A percentile compares a stretch with the other conserved stretches of the same genome.
phyloP scores from a whole-genome alignment of 2,797 vertebrate genomes.

The Chiloscyllium punctatum region DNA sequence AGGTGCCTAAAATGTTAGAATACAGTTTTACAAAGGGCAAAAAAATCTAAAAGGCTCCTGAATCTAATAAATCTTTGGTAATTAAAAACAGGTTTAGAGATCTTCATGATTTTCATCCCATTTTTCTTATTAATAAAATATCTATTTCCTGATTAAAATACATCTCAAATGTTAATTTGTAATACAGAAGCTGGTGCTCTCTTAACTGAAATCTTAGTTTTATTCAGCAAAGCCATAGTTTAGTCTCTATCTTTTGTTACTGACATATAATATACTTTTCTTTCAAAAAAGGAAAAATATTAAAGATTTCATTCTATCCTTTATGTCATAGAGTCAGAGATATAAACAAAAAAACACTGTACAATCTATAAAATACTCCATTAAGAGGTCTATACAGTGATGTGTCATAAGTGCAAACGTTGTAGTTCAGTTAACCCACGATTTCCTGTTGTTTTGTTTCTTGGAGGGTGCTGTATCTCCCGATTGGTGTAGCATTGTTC shows the following conservation, averaged over 20 bases:
- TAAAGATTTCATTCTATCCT: conserved; percentile 64
- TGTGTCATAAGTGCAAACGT: conserved; percentile 62
- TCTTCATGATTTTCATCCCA: conserved; percentile 67
- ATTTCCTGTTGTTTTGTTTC: conserved; percentile 59
- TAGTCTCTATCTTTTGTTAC: conserved; percentile 55
- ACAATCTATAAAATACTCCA: conserved; percentile 49
- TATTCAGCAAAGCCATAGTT: conserved; percentile 63
- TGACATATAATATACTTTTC: conserved; percentile 41
- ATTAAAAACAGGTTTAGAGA: conserved; percentile 66
- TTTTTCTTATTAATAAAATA: conserved; percentile 50
- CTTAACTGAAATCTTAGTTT: conserved; percentile 51
- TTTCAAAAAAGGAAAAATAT: conserved; percentile 46
- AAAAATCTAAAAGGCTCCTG: conserved; percentile 54
- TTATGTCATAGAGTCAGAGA: conserved; percentile 66
- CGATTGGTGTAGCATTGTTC: conserved; percentile 48
- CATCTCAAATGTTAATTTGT: conserved; percentile 53
- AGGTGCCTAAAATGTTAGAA: conserved; percentile 62
- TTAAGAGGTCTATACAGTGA: conserved; percentile 51
- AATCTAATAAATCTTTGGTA: conserved; percentile 87
- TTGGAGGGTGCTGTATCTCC: conserved; percentile 56
- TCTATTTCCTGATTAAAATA: conserved; percentile 54
- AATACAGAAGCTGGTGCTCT: conserved; percentile 59
- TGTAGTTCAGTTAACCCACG: conserved; percentile 57
- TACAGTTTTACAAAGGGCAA: conserved; percentile 52
- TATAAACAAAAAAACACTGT: conserved; percentile 62